A percentile compares a stretch with the other conserved stretches of the same genome.
Conservation (phyloP, 2,888 invertebrate genomes). For the Morpho deidamia region DNA sequence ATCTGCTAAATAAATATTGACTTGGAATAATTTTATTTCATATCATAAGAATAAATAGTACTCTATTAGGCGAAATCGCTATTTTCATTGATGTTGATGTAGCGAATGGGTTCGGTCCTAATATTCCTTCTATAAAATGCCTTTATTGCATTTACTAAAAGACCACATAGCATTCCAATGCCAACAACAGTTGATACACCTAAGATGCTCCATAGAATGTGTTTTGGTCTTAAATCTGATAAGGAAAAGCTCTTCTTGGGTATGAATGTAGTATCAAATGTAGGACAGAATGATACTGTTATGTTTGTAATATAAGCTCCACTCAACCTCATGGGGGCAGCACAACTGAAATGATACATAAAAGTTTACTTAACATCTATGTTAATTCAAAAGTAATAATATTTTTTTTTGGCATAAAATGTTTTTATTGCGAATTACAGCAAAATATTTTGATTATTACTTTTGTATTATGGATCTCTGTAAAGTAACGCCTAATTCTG, state of each 20-base stretch:
- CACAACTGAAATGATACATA: conserved; percentile 52
- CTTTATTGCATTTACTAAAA: conserved; percentile 55
- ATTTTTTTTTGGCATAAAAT: no score
- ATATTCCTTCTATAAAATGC: conserved; percentile 53
- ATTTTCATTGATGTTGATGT: conserved; percentile 54
- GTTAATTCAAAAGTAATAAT: no score
- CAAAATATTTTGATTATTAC: no score
- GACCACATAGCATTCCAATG: conserved; percentile 58
- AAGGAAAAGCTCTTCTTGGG: conserved; percentile 45
- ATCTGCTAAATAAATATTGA: neutral
- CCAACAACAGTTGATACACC: conserved; percentile 57
- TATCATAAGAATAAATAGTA: neutral
- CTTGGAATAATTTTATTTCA: neutral
- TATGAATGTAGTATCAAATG: conserved; percentile 51
- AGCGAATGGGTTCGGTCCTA: conserved; percentile 56
- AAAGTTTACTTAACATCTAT: no score
- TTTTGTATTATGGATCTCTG: no score
- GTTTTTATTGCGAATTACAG: no score
- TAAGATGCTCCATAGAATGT: conserved; percentile 65
- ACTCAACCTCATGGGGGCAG: conserved; percentile 61
- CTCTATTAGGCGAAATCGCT: conserved; percentile 51
- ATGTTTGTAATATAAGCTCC: conserved; percentile 63
- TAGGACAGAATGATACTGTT: conserved; percentile 56
- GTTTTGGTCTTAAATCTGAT: conserved; percentile 55
- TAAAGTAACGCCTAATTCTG: no score